Evolutionary conservation across 2,113 vertebrate genomes (phyloP).

Genomic region (Cinclus mexicanus): DNA sequence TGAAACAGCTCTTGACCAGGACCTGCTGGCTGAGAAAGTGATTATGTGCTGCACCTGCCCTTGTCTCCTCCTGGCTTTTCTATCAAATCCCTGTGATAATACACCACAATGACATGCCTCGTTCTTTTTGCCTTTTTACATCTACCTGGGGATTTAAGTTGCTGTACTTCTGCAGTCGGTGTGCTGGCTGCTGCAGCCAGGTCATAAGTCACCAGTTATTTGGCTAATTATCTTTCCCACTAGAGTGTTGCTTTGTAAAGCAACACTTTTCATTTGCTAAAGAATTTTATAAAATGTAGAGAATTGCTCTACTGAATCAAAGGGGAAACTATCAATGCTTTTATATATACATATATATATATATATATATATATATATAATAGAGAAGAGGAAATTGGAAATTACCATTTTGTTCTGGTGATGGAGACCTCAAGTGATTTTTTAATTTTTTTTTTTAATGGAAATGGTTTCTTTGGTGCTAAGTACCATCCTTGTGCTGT

Average conservation of each 20-base stretch:
- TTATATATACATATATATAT: not conserved
- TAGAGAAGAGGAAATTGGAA: not conserved
- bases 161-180: accelerated
- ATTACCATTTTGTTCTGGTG: not conserved
- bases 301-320: not conserved
- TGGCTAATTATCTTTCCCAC: not conserved
- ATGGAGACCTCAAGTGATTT: not conserved
- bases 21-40: not conserved
- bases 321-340: not conserved
- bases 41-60: not conserved
- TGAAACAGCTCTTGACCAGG: not conserved
- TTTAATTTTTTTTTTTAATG: not conserved
- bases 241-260: not conserved
- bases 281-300: not conserved
- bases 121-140: not conserved
- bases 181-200: not conserved
- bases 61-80: not conserved
- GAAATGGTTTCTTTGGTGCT: not conserved
- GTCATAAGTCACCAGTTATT: not conserved
- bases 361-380: not conserved
- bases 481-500: not conserved
- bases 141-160: not conserved
- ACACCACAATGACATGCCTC: not conserved
- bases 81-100: not conserved
- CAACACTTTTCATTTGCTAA: not conserved